Percentiles rank a stretch among this genome's conserved stretches.
phyloP scores from a whole-genome alignment of 2,113 vertebrate species.

The Salvelinus fontinalis region DNA sequence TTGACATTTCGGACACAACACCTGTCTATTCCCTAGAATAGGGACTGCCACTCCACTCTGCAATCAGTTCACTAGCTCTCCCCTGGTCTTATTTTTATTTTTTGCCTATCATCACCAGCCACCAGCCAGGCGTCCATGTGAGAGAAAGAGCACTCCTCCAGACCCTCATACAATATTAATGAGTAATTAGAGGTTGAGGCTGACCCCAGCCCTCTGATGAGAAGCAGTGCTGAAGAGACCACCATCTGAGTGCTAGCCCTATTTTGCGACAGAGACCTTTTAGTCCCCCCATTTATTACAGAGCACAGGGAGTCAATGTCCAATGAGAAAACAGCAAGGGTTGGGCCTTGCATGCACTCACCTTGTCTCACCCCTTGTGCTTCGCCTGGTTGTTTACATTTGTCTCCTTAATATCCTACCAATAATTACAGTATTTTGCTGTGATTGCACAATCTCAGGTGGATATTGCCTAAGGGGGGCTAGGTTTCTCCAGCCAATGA shows the following conservation, averaged over 20 bases:
- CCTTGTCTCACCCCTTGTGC: background rate
- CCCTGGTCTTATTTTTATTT: constrained; percentile 2
- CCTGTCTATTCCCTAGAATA: too few relatives aligned
- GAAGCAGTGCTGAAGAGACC: background rate
- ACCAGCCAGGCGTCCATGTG: background rate
- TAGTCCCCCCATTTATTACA: background rate
- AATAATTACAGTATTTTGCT: constrained; percentile 11
- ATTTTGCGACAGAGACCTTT: background rate
- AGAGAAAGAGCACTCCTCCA: background rate
- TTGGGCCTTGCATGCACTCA: background rate
- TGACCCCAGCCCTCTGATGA: background rate
- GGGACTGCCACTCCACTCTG: background rate
- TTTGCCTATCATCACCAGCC: background rate
- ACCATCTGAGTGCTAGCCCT: background rate
- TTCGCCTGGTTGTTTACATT: background rate
- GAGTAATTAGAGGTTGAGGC: constrained; percentile 19
- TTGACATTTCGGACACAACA: too few relatives aligned
- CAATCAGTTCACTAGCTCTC: background rate
- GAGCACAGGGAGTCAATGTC: constrained; percentile 1
- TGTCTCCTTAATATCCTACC: background rate
- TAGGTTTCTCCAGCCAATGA: constrained; percentile 2
- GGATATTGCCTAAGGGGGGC: background rate
- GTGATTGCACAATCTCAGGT: background rate
- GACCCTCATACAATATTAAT: constrained; percentile 21
- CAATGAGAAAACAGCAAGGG: background rate